Conservation (phyloP, 1,140 invertebrate species). For the Magallana gigas region DNA sequence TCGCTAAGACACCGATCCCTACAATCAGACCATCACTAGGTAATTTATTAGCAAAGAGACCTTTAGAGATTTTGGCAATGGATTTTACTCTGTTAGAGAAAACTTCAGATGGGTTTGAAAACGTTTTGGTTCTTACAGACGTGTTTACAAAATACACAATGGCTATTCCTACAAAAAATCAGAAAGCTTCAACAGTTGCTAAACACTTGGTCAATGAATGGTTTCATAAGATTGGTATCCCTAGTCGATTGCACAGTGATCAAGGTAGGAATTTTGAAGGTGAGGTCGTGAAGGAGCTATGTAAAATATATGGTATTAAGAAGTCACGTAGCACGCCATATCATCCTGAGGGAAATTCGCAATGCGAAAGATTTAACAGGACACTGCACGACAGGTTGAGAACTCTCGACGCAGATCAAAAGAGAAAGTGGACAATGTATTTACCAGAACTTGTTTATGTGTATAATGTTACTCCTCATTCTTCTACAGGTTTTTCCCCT, state of each 20-base stretch:
- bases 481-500: no score
- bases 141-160: conserved; percentile 42
- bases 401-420: not conserved
- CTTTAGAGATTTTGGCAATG: conserved; percentile 55
- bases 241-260: not conserved
- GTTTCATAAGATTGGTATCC: conserved; percentile 15
- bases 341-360: not conserved
- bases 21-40: conserved; percentile 42
- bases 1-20: conserved; percentile 29
- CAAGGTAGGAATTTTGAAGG: conserved; percentile 13
- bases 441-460: no score
- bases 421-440: no score
- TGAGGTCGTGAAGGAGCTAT: conserved; percentile 36
- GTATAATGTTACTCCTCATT: no score
- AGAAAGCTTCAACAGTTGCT: conserved; percentile 41
- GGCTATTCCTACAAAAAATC: conserved; percentile 33
- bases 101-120: conserved; percentile 52
- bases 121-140: conserved; percentile 64
- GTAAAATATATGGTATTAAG: conserved; percentile 22
- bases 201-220: conserved; percentile 39
- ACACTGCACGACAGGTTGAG: conserved; percentile 6
- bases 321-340: conserved; percentile 41
- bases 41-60: conserved; percentile 42
- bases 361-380: conserved; percentile 39
- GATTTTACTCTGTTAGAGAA: conserved; percentile 47